Evolutionary conservation across 2,888 invertebrate species (phyloP).

Genomic region (Gnatocerus cornutus): DNA sequence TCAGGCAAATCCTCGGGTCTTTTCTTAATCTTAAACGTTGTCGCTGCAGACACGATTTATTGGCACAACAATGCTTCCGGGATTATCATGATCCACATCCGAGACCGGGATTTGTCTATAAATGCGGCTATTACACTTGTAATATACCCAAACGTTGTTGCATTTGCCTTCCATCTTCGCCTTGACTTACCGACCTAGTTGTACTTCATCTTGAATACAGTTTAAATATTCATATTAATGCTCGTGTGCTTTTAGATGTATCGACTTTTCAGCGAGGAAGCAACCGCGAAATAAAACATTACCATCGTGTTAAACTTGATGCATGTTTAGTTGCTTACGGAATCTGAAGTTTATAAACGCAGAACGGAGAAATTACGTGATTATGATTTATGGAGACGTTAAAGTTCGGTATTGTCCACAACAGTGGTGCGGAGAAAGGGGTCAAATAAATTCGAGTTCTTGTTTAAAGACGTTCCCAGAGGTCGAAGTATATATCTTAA

Average conservation of each 20-base stretch:
- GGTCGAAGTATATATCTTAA: neutral
- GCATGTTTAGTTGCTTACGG: conserved; percentile 6
- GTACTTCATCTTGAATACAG: conserved; percentile 8
- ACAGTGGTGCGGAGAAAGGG: no score
- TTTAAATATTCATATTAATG: conserved; percentile 43
- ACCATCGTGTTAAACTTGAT: conserved; percentile 3
- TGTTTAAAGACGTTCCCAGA: neutral
- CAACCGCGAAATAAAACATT: conserved; percentile 7
- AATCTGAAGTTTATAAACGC: conserved; percentile 10
- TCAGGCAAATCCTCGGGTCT: conserved; percentile 11
- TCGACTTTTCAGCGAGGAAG: conserved; percentile 22
- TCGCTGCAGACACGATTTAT: conserved; percentile 26
- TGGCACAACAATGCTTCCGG: conserved; percentile 15
- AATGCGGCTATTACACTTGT: conserved; percentile 10
- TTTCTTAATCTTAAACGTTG: conserved; percentile 19
- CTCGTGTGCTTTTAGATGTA: conserved; percentile 37
- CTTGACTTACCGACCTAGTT: neutral
- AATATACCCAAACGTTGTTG: conserved; percentile 5
- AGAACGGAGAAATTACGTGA: neutral
- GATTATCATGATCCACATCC: conserved; percentile 18
- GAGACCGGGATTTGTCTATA: conserved; percentile 14
- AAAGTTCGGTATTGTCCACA: neutral
- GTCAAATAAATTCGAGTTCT: conserved; percentile 1
- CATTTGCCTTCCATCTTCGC: neutral
- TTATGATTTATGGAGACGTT: neutral